Percentiles rank a stretch among this genome's conserved stretches.
phyloP scores from a whole-genome alignment of 2,888 invertebrate genomes.

The Blastobasis lacticolella region DNA sequence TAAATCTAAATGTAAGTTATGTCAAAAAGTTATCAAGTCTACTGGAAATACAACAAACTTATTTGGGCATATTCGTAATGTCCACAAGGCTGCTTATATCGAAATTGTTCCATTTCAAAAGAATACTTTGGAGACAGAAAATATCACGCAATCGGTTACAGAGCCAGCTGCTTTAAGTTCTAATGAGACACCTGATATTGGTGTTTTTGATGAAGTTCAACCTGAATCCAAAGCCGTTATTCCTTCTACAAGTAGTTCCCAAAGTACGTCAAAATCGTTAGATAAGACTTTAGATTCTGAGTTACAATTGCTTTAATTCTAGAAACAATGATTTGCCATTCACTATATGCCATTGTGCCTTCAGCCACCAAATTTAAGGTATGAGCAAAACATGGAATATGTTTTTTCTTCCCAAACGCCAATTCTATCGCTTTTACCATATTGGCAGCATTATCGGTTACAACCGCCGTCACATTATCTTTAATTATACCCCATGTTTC shows the following conservation, averaged over 20 bases:
- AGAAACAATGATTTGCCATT: conserved; percentile 14
- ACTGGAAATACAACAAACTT: neutral
- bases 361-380: conserved; percentile 32
- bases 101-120: too few species aligned
- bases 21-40: neutral
- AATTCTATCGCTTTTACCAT: conserved; percentile 17
- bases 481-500: conserved; percentile 10
- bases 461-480: conserved; percentile 4
- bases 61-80: neutral
- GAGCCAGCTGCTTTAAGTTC: too few species aligned
- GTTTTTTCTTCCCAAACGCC: conserved; percentile 26
- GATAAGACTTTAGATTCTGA: too few species aligned
- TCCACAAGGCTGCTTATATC: neutral
- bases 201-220: too few species aligned
- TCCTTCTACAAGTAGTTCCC: too few species aligned
- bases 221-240: too few species aligned
- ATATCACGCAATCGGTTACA: too few species aligned
- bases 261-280: too few species aligned
- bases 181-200: too few species aligned
- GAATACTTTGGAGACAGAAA: too few species aligned
- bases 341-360: conserved; percentile 14
- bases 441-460: conserved; percentile 25
- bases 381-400: conserved; percentile 35
- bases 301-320: conserved; percentile 23
- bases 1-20: neutral